Conservation (phyloP, 2,797 vertebrate species). For the Gymnoscopelus braueri region DNA sequence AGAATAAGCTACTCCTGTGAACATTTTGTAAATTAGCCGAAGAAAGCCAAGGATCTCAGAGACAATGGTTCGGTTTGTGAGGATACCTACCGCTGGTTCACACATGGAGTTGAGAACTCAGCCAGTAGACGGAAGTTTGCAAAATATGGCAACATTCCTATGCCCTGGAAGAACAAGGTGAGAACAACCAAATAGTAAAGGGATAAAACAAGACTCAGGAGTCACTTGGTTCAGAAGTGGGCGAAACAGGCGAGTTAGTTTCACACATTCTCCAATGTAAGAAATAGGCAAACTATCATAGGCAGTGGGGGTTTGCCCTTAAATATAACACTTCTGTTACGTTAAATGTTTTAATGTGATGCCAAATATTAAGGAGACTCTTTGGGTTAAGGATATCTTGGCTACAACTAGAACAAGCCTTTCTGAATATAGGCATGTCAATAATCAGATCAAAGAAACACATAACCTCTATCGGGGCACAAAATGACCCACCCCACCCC, state of each 20-base stretch:
- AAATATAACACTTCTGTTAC: neutral
- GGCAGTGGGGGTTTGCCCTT: neutral
- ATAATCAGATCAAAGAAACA: conserved; percentile 52
- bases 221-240: conserved; percentile 30
- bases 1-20: neutral
- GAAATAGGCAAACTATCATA: neutral
- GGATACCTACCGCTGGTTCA: conserved; percentile 96
- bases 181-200: conserved; percentile 74
- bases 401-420: conserved; percentile 27
- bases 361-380: conserved; percentile 23
- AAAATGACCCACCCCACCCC: conserved; percentile 33
- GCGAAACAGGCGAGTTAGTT: neutral
- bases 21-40: neutral
- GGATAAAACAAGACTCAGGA: conserved; percentile 53
- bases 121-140: conserved; percentile 97
- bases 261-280: neutral
- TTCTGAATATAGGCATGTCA: conserved; percentile 44
- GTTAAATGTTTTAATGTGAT: neutral
- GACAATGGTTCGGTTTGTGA: conserved; percentile 1
- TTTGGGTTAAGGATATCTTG: neutral
- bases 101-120: conserved; percentile 98
- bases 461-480: conserved; percentile 26
- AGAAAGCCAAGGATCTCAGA: neutral
- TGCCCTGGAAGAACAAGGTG: conserved; percentile 81
- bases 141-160: conserved; percentile 91